phyloP scores from a whole-genome alignment of 2,113 vertebrate species.

The Eurypyga helias region DNA sequence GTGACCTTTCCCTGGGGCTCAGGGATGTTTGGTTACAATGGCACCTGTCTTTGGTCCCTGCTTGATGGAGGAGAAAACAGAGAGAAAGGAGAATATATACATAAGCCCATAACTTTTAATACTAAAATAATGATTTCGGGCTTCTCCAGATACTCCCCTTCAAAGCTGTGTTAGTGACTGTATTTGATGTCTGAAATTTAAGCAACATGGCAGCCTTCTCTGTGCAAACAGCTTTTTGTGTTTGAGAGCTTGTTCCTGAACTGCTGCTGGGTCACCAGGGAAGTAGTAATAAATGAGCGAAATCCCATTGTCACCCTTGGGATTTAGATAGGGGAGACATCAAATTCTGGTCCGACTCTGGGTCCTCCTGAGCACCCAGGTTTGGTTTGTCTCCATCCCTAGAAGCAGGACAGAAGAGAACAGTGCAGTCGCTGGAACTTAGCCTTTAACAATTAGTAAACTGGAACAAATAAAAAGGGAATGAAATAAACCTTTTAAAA shows the following conservation, averaged over 20 bases:
- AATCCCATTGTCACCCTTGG: background rate
- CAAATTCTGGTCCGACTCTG: background rate
- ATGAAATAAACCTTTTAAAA: background rate
- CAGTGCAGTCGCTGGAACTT: background rate
- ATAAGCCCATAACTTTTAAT: background rate
- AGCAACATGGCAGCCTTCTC: background rate
- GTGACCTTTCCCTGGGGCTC: background rate
- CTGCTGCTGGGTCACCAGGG: background rate
- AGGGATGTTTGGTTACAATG: background rate
- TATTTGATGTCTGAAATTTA: background rate
- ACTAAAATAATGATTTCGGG: background rate
- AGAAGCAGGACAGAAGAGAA: background rate
- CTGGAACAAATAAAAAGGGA: background rate
- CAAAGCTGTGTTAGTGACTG: background rate
- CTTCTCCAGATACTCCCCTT: background rate
- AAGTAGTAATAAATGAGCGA: background rate
- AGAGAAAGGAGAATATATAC: background rate
- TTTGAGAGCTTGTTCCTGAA: background rate
- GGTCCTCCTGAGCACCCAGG: background rate
- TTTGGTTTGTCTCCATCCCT: background rate
- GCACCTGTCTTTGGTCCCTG: background rate
- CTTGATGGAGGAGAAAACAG: background rate
- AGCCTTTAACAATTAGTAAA: background rate
- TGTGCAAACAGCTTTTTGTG: slow-evolving; percentile 26
- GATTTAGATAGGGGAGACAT: background rate